phyloP scores from a whole-genome alignment of 1,140 invertebrate genomes.

The Idris sp. region DNA sequence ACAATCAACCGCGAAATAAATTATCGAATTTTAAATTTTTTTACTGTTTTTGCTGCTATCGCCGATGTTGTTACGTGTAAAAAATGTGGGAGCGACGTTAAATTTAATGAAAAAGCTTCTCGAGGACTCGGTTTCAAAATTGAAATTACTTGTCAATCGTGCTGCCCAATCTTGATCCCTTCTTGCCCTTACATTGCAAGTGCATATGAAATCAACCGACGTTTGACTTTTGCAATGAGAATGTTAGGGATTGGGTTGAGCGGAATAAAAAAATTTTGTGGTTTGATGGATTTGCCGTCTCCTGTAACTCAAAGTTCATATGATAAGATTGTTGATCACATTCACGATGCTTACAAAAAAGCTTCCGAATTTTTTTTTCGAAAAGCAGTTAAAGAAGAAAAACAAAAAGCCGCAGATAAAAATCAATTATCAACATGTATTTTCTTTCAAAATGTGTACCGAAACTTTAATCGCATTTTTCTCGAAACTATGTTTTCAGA shows the following conservation, averaged over 20 bases:
- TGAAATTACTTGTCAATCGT: constrained; percentile 6
- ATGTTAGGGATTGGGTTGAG: constrained; percentile 1
- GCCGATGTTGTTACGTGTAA: constrained; percentile 8
- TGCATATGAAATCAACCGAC: constrained; percentile 21
- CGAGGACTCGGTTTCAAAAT: constrained; percentile 14
- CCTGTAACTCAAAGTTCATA: constrained; percentile 16
- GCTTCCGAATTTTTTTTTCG: constrained; percentile 17
- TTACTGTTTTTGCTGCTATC: constrained; percentile 13
- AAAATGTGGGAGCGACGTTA: constrained; percentile 2
- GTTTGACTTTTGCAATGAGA: constrained; percentile 13
- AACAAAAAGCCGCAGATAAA: constrained; percentile 30
- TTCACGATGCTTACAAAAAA: constrained; percentile 1
- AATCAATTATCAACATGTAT: too few relatives aligned
- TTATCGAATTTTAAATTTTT: constrained; percentile 14
- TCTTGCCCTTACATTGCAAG: constrained; percentile 7
- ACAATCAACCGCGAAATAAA: constrained; percentile 1
- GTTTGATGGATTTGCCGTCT: too few relatives aligned
- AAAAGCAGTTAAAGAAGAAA: too few relatives aligned
- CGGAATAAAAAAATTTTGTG: constrained; percentile 16
- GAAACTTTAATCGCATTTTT: too few relatives aligned
- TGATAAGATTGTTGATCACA: constrained; percentile 10
- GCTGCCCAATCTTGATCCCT: constrained; percentile 11
- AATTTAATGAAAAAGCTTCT: constrained; percentile 3
- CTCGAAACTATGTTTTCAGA: too few relatives aligned
- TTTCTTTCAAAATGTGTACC: too few relatives aligned